Conservation (phyloP, 2,797 vertebrate species). For the Chiloscyllium punctatum region DNA sequence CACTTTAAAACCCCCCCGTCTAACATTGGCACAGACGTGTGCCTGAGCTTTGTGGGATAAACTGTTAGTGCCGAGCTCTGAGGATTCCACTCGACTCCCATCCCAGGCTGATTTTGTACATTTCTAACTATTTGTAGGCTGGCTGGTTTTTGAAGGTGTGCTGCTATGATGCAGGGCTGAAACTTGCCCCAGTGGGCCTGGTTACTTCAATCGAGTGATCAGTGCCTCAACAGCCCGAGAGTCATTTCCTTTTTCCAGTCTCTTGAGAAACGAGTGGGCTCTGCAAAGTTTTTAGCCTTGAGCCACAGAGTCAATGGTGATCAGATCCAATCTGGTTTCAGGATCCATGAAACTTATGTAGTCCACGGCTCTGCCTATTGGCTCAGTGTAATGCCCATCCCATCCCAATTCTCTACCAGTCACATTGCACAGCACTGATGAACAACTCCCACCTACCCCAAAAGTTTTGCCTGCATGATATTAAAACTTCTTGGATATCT, state of each 20-base stretch:
- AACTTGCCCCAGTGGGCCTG: not conserved
- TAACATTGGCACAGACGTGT: constrained; percentile 15
- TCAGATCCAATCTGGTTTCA: not conserved
- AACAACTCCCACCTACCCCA: not conserved
- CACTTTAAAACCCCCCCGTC: not conserved
- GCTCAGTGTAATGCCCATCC: not conserved
- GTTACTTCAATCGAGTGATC: not conserved
- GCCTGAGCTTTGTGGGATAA: constrained; percentile 5
- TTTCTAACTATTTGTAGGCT: not conserved
- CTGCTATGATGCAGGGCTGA: not conserved
- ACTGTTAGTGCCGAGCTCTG: not conserved
- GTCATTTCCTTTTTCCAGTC: not conserved
- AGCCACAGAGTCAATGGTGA: not conserved
- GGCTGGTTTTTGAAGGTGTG: not conserved
- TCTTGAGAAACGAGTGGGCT: not conserved
- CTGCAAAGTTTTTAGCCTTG: not conserved
- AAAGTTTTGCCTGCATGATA: too few relatives aligned
- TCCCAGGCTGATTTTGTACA: not conserved
- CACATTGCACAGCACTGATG: not conserved
- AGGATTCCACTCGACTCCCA: not conserved
- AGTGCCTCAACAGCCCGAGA: not conserved
- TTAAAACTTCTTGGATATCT: not conserved
- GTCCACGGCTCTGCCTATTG: not conserved
- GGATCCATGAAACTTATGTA: not conserved
- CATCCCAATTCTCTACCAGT: not conserved